phyloP scores from a whole-genome alignment of 1,140 invertebrate genomes.

The honey bee (Apis mellifera) region DNA sequence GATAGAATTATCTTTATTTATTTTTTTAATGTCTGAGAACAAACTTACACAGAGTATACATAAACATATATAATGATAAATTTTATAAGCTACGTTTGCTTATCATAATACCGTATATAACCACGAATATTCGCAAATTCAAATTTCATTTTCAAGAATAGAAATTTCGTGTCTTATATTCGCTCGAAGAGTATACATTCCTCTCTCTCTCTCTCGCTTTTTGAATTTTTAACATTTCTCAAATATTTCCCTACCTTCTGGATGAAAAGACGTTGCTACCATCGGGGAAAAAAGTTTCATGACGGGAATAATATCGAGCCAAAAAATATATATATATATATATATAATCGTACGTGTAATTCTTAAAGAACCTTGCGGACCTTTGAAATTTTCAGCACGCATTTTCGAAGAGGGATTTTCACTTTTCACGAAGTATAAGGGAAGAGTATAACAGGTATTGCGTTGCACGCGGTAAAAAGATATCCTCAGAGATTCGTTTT shows the following conservation, averaged over 20 bases:
- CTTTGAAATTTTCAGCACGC: conserved; percentile 35
- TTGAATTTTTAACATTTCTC: not conserved
- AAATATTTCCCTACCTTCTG: not conserved
- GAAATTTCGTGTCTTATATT: too few relatives aligned
- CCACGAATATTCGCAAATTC: too few relatives aligned
- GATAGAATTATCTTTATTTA: too few relatives aligned
- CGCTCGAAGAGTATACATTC: too few relatives aligned
- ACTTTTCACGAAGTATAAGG: not conserved
- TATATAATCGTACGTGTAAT: not conserved
- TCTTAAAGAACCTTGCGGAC: not conserved
- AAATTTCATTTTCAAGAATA: too few relatives aligned
- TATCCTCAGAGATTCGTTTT: conserved; percentile 50
- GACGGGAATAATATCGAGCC: not conserved
- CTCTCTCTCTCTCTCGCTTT: too few relatives aligned
- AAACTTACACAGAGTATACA: too few relatives aligned
- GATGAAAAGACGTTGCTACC: not conserved
- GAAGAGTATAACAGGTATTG: not conserved
- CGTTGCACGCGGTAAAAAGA: conserved; percentile 30
- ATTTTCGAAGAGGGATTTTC: conserved; percentile 13
- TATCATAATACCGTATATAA: too few relatives aligned
- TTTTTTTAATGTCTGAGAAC: too few relatives aligned
- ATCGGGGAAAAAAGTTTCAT: not conserved
- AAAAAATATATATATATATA: not conserved
- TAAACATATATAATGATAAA: too few relatives aligned
- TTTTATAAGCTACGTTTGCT: too few relatives aligned